Percentiles rank a stretch among this genome's conserved stretches.
phyloP scores from a whole-genome alignment of 2,888 invertebrate genomes.

The Allophyes oxyacanthae region DNA sequence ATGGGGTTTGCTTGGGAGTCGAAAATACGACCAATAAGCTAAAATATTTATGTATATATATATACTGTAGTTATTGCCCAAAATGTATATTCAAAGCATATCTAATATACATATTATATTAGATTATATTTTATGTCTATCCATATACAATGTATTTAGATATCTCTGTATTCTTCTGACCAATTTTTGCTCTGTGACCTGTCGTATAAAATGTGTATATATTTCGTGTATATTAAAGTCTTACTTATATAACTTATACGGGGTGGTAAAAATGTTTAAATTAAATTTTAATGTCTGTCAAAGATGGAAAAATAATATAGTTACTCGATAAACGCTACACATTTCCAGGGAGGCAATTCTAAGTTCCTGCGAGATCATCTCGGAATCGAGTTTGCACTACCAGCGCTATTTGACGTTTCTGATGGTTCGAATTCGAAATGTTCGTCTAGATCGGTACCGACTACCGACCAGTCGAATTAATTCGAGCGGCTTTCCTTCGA shows the following conservation, averaged over 20 bases:
- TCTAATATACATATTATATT: constrained; percentile 55
- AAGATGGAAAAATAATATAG: too few relatives aligned
- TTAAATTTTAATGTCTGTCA: background rate
- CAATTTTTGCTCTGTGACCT: constrained; percentile 59
- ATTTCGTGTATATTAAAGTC: constrained; percentile 32
- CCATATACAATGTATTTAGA: constrained; percentile 54
- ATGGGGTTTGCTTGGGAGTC: constrained; percentile 52
- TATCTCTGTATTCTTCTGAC: constrained; percentile 57
- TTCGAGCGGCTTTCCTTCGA: too few relatives aligned
- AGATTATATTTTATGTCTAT: constrained; percentile 55
- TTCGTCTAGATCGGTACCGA: too few relatives aligned
- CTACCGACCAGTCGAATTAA: too few relatives aligned
- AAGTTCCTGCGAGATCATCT: too few relatives aligned
- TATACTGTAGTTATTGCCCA: constrained; percentile 74
- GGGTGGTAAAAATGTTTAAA: background rate
- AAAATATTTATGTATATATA: constrained; percentile 59
- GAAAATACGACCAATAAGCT: constrained; percentile 48
- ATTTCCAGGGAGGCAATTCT: too few relatives aligned
- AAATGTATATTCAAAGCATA: constrained; percentile 66
- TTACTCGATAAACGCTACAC: too few relatives aligned
- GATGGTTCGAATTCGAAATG: too few relatives aligned
- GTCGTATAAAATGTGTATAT: constrained; percentile 35
- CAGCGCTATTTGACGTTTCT: too few relatives aligned
- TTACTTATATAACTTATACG: constrained; percentile 22
- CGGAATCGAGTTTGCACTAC: too few relatives aligned